Conservation (phyloP, 1,140 invertebrate genomes). For the Diachasma alloeum region DNA sequence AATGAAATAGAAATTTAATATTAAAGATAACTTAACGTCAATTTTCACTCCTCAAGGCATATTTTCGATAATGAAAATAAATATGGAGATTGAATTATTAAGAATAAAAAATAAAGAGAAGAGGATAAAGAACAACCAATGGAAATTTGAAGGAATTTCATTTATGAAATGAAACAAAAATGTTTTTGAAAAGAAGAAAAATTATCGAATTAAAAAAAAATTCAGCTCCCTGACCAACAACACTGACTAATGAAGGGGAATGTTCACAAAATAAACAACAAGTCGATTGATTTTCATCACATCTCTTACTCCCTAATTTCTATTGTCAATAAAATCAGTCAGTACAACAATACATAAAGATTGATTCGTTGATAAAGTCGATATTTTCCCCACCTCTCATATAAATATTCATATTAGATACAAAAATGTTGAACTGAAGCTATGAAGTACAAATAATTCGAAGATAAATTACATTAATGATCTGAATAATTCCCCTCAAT, state of each 20-base stretch:
- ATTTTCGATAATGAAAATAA: too few relatives aligned
- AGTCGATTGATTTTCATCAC: constrained; percentile 4
- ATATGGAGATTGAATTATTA: too few relatives aligned
- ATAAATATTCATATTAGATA: neutral
- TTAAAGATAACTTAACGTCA: too few relatives aligned
- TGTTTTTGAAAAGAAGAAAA: too few relatives aligned
- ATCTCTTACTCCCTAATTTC: neutral
- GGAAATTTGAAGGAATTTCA: too few relatives aligned
- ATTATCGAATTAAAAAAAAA: too few relatives aligned
- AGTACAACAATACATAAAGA: constrained; percentile 21
- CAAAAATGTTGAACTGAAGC: neutral
- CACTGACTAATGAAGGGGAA: neutral
- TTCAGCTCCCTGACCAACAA: too few relatives aligned
- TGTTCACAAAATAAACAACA: neutral
- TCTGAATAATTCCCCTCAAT: neutral
- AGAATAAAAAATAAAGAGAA: too few relatives aligned
- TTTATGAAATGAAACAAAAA: too few relatives aligned
- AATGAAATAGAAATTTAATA: too few relatives aligned
- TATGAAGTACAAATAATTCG: neutral
- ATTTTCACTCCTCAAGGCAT: too few relatives aligned
- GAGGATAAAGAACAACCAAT: too few relatives aligned
- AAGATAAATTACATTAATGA: neutral
- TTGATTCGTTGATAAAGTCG: constrained; percentile 25
- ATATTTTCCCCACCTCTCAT: neutral
- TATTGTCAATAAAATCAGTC: constrained; percentile 29